A percentile compares a stretch with the other conserved stretches of the same genome.
Conservation (phyloP, 2,888 invertebrate species). For the Ariolimax columbianus region DNA sequence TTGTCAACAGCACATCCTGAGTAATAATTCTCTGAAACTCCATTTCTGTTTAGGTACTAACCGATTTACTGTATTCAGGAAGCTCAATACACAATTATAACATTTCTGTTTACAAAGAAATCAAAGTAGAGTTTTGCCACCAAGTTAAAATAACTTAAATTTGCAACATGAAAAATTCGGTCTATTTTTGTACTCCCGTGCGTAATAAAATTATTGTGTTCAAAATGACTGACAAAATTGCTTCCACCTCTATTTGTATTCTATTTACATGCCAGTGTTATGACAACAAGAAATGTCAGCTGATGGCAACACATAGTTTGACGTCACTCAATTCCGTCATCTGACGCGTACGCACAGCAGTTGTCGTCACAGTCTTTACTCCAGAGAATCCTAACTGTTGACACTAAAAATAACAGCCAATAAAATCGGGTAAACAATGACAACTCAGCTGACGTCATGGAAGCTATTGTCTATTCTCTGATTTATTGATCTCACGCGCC, state of each 20-base stretch:
- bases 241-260: too few relatives aligned
- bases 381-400: not conserved
- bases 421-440: not conserved
- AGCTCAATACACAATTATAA: too few relatives aligned
- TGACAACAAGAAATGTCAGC: not conserved
- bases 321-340: not conserved
- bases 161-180: too few relatives aligned
- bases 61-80: too few relatives aligned
- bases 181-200: too few relatives aligned
- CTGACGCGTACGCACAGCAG: not conserved
- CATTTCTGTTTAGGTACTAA: too few relatives aligned
- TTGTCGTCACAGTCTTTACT: not conserved
- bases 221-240: not conserved
- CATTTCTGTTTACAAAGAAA: too few relatives aligned
- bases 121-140: too few relatives aligned
- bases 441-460: not conserved
- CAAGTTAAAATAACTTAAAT: too few relatives aligned
- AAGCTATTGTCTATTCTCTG: not conserved
- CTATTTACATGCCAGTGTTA: not conserved
- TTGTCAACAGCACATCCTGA: too few relatives aligned
- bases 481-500: not conserved
- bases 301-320: not conserved
- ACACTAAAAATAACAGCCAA: slow-evolving; percentile 8
- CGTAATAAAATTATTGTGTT: not conserved
- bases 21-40: too few relatives aligned